Base-by-base conservation (phyloP, 2,113 vertebrate species). In the Proteles cristata region DNA sequence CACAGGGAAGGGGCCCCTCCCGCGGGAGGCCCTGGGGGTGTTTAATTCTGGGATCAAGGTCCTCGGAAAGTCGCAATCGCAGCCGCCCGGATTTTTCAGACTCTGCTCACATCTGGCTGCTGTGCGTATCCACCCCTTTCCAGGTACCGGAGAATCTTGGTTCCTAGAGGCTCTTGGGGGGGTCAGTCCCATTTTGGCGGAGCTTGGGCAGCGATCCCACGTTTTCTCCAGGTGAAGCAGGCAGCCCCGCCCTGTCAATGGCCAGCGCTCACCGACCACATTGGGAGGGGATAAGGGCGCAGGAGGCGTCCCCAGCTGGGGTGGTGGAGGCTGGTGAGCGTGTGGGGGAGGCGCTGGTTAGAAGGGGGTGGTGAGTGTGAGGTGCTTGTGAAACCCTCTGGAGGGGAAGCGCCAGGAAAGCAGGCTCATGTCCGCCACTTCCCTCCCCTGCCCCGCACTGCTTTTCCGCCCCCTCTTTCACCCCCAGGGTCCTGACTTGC, bases 261-360 rank as follows among this genome's bases (percentile, higher is more conserved):
- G 17, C 28, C 28, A 35, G 15, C 3, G 0, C 1, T 53, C 26
- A n/a, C 14, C 15, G 61, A 26, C 23, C 4, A 1, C 4, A 7
- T 0, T 4, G 12, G 43, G 66, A 10, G n/a, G 14, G 39, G 81
- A 4, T 0, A 0, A 5, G 35, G 25, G 53, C 4, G 21, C 1
- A 10, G 43, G 68, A 31, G 82, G 39, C 5, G 12, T 33, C n/a
- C 58, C 33, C 23, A 26, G 39, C 11, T 28, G 26, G 39, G 48
- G 48, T 17, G 23, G 19, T 19, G 0, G 23, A 53, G 83, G 28
- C 33, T 11, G 33, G 23, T 5, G 9, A 66, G 35, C 33, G 4
- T 31, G 71, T 7, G 2, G n/a, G 35, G 26, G 4, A 14, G 48
- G 7, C 35, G 11, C 26, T 7, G 39, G 61, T n/a, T 28, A 28